A percentile compares a stretch with the other conserved stretches of the same genome.
phyloP scores from a whole-genome alignment of 64 coral and sea anemone species.

The Astreopora myriophthalma region DNA sequence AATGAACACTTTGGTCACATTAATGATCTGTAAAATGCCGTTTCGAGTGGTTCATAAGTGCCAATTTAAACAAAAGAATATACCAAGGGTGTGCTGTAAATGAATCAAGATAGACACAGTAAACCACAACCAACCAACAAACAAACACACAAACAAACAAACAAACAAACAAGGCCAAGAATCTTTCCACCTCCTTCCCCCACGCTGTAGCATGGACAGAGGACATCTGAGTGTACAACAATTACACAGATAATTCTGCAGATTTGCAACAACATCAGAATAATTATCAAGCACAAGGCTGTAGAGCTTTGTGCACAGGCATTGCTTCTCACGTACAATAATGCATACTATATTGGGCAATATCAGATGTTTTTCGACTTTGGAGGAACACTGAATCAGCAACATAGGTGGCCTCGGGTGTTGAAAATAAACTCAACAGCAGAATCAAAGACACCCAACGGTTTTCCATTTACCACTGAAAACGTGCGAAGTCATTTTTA shows the following conservation, averaged over 20 bases:
- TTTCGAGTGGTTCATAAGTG: no score
- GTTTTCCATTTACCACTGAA: neutral
- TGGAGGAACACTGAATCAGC: conserved; percentile 49
- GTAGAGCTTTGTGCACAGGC: conserved; percentile 41
- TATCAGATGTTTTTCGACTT: conserved; percentile 22
- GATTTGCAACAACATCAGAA: conserved; percentile 55
- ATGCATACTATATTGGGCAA: neutral
- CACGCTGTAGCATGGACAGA: conserved; percentile 48
- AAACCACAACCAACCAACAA: neutral
- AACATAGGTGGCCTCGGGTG: neutral
- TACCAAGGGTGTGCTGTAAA: no score
- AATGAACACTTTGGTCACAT: no score
- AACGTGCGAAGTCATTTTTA: neutral
- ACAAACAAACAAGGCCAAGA: neutral
- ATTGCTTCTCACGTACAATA: neutral
- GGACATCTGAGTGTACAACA: conserved; percentile 52
- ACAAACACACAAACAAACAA: neutral
- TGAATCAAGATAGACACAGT: no score
- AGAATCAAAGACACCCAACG: neutral
- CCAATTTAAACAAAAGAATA: no score
- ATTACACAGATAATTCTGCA: conserved; percentile 56
- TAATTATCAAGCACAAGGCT: conserved; percentile 54
- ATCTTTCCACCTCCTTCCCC: conserved; percentile 45
- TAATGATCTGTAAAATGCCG: no score
- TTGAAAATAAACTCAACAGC: neutral